phyloP scores from a whole-genome alignment of 2,888 invertebrate genomes.

The Harmothoe impar region DNA sequence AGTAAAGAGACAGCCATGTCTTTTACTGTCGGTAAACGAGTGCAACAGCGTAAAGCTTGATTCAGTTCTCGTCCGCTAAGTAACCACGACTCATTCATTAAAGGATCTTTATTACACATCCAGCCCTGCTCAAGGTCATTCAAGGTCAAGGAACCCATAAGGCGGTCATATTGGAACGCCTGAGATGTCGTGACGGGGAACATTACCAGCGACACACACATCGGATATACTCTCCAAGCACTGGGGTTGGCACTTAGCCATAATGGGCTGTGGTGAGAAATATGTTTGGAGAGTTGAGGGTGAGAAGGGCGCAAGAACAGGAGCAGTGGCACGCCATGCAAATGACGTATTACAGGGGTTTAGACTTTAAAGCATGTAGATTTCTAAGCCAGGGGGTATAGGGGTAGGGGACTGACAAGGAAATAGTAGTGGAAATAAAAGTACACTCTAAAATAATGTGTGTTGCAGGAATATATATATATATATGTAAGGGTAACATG shows the following conservation, averaged over 20 bases:
- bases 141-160: conserved; percentile 17
- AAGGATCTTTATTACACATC: not conserved
- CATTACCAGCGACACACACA: not conserved
- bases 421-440: no score
- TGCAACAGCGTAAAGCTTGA: not conserved
- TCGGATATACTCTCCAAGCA: conserved; percentile 9
- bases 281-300: not conserved
- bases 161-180: not conserved
- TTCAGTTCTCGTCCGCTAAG: not conserved
- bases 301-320: not conserved
- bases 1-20: not conserved
- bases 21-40: not conserved
- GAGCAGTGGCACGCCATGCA: conserved; percentile 45
- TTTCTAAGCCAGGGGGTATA: no score
- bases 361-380: not conserved
- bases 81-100: not conserved
- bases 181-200: conserved; percentile 24
- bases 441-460: no score
- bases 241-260: not conserved
- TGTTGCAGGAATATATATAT: no score
- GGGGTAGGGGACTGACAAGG: no score
- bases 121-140: not conserved
- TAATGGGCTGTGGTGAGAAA: not conserved
- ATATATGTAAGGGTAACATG: no score
- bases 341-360: not conserved